Percentiles rank a stretch among this genome's conserved stretches.
Conservation (phyloP, 2,888 invertebrate genomes). For the Melinaea marsaeus region DNA sequence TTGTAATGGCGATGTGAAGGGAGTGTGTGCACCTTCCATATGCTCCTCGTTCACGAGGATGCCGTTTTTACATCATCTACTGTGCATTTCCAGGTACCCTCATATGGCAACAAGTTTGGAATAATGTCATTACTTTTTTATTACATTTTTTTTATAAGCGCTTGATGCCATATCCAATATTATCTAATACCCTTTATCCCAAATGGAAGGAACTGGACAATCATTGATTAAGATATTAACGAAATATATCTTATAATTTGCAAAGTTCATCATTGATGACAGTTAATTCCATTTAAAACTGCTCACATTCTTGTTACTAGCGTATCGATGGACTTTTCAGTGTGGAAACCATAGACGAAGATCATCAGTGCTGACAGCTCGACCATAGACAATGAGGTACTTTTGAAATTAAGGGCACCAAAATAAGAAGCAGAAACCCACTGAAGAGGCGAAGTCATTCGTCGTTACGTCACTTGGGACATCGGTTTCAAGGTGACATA, state of each 20-base stretch:
- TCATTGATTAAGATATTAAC: constrained; percentile 35
- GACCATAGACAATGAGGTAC: constrained; percentile 63
- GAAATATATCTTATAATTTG: constrained; percentile 3
- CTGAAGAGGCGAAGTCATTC: constrained; percentile 42
- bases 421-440: constrained; percentile 28
- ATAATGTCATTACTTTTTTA: neutral
- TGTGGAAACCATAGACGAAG: constrained; percentile 60
- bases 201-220: constrained; percentile 49
- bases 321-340: constrained; percentile 76
- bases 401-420: constrained; percentile 55
- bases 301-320: constrained; percentile 59
- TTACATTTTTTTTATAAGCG: constrained; percentile 8
- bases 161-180: constrained; percentile 34
- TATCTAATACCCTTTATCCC: constrained; percentile 42
- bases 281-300: constrained; percentile 39
- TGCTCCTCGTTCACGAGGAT: constrained; percentile 43
- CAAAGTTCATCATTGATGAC: constrained; percentile 23
- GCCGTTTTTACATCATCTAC: constrained; percentile 68
- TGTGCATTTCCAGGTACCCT: constrained; percentile 73
- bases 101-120: constrained; percentile 55
- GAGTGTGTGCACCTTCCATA: constrained; percentile 41
- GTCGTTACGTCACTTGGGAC: constrained; percentile 36
- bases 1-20: constrained; percentile 43
- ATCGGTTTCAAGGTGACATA: constrained; percentile 71
- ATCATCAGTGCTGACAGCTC: constrained; percentile 29